Evolutionary conservation across 1,140 invertebrate species (phyloP).

Genomic region (Eurosta solidaginis): DNA sequence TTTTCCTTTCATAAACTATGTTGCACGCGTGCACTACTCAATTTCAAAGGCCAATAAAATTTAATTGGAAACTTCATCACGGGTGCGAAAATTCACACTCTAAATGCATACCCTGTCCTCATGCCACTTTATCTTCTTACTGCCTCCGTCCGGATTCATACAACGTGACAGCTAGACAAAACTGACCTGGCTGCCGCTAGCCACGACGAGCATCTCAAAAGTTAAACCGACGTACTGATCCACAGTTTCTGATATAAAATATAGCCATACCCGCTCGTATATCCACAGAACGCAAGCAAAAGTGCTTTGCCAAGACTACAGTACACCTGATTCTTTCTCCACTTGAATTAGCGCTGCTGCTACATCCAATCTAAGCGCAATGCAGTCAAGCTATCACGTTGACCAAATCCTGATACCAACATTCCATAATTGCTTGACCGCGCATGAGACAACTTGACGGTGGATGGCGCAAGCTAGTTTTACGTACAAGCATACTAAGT

Average conservation of each 20-base stretch:
- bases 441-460: neutral
- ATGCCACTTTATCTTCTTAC: no score
- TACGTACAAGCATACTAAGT: neutral
- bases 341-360: neutral
- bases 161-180: neutral
- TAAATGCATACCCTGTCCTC: slow-evolving; percentile 30
- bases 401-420: neutral
- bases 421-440: slow-evolving; percentile 11
- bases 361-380: neutral
- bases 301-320: neutral
- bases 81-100: slow-evolving; percentile 58
- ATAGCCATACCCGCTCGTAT: neutral
- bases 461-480: neutral
- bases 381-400: neutral
- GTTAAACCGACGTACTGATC: neutral
- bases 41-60: slow-evolving; percentile 49
- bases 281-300: neutral
- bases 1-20: neutral
- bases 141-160: no score
- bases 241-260: slow-evolving; percentile 9
- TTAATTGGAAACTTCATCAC: slow-evolving; percentile 60
- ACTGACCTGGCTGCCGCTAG: neutral
- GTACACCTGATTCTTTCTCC: slow-evolving; percentile 17
- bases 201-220: neutral
- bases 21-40: slow-evolving; percentile 25